phyloP scores from a whole-genome alignment of 2,888 invertebrate species.

The Oxytorus armatus region DNA sequence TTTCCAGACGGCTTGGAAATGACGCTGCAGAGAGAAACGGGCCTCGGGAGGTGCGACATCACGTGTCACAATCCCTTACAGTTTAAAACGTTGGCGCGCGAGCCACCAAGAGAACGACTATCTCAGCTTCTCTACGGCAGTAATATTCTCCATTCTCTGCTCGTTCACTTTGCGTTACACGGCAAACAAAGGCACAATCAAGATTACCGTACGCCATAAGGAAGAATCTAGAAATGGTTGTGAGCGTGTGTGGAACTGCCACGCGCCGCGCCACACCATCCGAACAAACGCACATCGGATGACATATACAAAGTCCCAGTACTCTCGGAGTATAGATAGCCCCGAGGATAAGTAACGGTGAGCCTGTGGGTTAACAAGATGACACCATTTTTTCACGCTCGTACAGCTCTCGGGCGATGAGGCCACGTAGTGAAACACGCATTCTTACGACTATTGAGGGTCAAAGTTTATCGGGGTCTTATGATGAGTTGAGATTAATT shows the following conservation, averaged over 20 bases:
- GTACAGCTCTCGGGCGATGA: neutral
- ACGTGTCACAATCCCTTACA: constrained; percentile 51
- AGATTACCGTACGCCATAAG: constrained; percentile 71
- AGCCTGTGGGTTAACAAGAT: constrained; percentile 3
- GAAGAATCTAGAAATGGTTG: constrained; percentile 68
- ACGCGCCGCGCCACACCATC: constrained; percentile 4
- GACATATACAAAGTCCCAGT: constrained; percentile 16
- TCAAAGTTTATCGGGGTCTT: neutral
- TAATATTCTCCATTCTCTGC: neutral
- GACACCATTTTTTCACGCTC: constrained; percentile 5
- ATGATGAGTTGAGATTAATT: neutral
- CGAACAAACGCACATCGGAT: neutral
- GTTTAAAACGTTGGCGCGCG: constrained; percentile 41
- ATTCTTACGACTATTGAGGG: neutral
- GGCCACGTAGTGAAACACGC: neutral
- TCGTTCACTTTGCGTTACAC: constrained; percentile 28
- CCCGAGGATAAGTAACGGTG: constrained; percentile 9
- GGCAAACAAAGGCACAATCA: constrained; percentile 73
- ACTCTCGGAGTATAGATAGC: neutral
- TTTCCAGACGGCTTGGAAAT: constrained; percentile 40
- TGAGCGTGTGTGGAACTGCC: constrained; percentile 9
- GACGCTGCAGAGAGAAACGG: constrained; percentile 43
- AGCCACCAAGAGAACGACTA: too few relatives aligned
- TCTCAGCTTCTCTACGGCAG: constrained; percentile 2
- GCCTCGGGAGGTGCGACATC: constrained; percentile 48